Evolutionary conservation across 2,888 invertebrate genomes (phyloP).

Genomic region (Erebia aethiops): DNA sequence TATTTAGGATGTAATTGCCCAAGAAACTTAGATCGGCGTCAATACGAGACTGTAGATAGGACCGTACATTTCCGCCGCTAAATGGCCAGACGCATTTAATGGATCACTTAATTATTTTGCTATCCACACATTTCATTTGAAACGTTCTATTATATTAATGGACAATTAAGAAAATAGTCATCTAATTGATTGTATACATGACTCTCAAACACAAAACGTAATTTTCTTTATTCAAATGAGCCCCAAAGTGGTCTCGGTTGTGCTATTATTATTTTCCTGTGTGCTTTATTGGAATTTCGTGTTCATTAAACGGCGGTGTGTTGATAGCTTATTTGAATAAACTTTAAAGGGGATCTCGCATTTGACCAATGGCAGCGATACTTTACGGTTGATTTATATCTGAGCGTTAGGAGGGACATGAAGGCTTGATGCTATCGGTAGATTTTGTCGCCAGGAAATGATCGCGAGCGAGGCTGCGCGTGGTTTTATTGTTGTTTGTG

Average conservation of each 20-base stretch:
- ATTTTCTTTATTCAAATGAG: constrained; percentile 81
- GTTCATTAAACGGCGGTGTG: constrained; percentile 66
- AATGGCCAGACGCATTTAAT: constrained; percentile 49
- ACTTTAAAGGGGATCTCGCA: constrained; percentile 60
- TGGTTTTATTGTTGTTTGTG: constrained; percentile 69
- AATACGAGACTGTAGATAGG: constrained; percentile 9
- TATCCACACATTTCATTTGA: constrained; percentile 76
- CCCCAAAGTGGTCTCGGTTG: constrained; percentile 72
- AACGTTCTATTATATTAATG: constrained; percentile 75
- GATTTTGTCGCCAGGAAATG: constrained; percentile 80
- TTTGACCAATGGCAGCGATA: constrained; percentile 48
- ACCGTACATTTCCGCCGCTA: constrained; percentile 21
- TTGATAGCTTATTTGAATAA: constrained; percentile 76
- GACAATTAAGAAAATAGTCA: constrained; percentile 76
- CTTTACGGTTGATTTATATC: constrained; percentile 71
- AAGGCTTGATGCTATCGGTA: constrained; percentile 73
- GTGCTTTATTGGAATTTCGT: constrained; percentile 77
- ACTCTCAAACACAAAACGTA: constrained; percentile 66
- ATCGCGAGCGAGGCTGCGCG: constrained; percentile 54
- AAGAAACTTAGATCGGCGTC: constrained; percentile 9
- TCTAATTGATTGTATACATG: constrained; percentile 75
- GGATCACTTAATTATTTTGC: constrained; percentile 81
- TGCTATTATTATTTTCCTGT: constrained; percentile 79
- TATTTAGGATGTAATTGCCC: constrained; percentile 13
- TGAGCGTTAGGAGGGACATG: constrained; percentile 59